Conservation (phyloP, 2,113 vertebrate genomes). For the Caretta caretta region DNA sequence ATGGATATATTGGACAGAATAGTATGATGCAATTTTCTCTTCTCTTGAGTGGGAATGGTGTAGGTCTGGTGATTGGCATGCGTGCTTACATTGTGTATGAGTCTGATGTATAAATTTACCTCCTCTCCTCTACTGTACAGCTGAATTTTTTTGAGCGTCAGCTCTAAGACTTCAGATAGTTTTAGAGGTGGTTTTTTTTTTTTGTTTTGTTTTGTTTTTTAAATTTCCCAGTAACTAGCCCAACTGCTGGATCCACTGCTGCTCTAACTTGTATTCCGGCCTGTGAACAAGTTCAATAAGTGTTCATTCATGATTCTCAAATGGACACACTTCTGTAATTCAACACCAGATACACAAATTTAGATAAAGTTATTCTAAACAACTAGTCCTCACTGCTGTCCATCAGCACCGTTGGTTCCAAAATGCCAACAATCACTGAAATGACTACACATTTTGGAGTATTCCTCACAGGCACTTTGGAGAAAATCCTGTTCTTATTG, state of each 20-base stretch:
- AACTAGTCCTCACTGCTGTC: not conserved
- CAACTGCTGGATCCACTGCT: fast-evolving
- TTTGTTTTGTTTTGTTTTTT: not conserved
- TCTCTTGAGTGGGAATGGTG: not conserved
- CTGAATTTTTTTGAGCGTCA: not conserved
- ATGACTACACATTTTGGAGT: not conserved
- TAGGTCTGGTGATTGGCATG: fast-evolving
- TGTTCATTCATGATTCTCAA: not conserved
- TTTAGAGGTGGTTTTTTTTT: not conserved
- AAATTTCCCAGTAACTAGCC: not conserved
- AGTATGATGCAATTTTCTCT: not conserved
- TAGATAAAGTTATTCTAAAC: not conserved
- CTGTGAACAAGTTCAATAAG: not conserved
- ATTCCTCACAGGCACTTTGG: not conserved
- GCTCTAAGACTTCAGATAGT: not conserved
- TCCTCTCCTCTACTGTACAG: not conserved
- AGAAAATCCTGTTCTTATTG: not conserved
- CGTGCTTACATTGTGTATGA: not conserved
- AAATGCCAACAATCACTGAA: not conserved
- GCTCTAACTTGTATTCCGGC: not conserved
- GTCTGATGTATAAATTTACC: not conserved
- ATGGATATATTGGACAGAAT: not conserved
- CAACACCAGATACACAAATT: not conserved
- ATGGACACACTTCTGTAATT: not conserved
- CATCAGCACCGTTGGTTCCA: not conserved